phyloP scores from a whole-genome alignment of 2,113 vertebrate genomes.

The Brachypteracias leptosomus region DNA sequence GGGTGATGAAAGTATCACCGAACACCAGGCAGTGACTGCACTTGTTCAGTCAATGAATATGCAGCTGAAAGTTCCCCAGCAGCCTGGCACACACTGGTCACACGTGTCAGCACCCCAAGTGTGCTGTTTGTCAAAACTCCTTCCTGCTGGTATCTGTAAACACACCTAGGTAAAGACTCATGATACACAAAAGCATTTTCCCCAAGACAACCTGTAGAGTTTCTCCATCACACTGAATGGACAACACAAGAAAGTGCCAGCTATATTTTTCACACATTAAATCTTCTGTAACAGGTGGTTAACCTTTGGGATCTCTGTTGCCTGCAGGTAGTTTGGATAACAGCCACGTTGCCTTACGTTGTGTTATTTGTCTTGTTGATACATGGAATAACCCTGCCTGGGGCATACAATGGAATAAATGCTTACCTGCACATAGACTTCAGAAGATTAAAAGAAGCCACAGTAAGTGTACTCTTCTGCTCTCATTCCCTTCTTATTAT shows the following conservation, averaged over 20 bases:
- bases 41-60: not conserved
- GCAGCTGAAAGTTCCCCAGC: not conserved
- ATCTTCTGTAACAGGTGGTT: not conserved
- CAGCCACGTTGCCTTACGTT: constrained; percentile 95
- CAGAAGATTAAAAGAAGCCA: constrained; percentile 87
- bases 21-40: not conserved
- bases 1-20: not conserved
- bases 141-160: not conserved
- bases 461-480: constrained; percentile 74
- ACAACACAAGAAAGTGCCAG: not conserved
- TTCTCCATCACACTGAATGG: not conserved
- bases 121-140: not conserved
- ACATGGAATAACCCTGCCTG: constrained; percentile 91
- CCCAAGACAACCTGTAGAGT: not conserved
- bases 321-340: constrained; percentile 95
- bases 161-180: rapidly evolving
- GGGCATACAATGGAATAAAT: constrained; percentile 89
- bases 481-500: not conserved
- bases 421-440: constrained; percentile 95
- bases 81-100: not conserved
- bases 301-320: not conserved
- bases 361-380: constrained; percentile 93
- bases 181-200: not conserved
- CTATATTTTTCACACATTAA: not conserved
- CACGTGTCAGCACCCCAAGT: not conserved